Evolutionary conservation across 2,113 vertebrate genomes (phyloP), one percentile per base, ranked within the genome.

Genomic region (Melanotaenia duboulayi): DNA sequence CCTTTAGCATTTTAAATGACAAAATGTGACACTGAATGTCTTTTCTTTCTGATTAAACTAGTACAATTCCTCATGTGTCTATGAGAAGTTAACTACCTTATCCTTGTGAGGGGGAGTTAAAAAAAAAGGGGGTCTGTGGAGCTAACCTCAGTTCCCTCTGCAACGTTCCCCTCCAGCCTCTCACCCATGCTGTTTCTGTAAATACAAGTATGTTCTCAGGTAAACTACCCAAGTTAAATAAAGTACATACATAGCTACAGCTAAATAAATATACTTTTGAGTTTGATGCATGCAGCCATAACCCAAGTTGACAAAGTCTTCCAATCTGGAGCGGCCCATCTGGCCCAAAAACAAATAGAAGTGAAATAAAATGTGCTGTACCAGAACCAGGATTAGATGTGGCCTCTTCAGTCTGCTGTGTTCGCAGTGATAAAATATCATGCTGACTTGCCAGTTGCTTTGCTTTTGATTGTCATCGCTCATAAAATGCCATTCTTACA

Each of bases 401-500:
- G 40, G 74, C 65, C 64, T 56, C 39, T 59, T 66, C 16, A 48
- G 62, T 44, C 39, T n/a, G 14, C 58, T 13, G 51, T 0, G 2
- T 60, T 50, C 11, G 3, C 11, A 6, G 19, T 20, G 70, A 73
- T 72, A 65, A 55, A 55, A 76, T 72, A 75, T 20, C 23, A 72
- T 1, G 61, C 42, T 63, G 81, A 73, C 63, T 24, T 35, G 75
- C 68, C 76, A 69, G 39, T 59, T 60, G 37, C 71, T 51, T 69
- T 55, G 64, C n/a, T 72, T 60, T 59, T 68, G 64, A 80, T 69
- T 70, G 75, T 72, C 40, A 54, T 55, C 54, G 1, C 80, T 71
- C 72, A 25, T 63, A 55, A 81, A 85, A 77, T 71, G 80, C 74
- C 71, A 74, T 69, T 77, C 56, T 78, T 77, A 81, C 71, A 82